Percentiles rank a stretch among this genome's conserved stretches.
These are phyloP conservation scores for Pongo abelii DNA, from an alignment of 2,113 vertebrate genomes.

Conservation along the genomic window DNA sequence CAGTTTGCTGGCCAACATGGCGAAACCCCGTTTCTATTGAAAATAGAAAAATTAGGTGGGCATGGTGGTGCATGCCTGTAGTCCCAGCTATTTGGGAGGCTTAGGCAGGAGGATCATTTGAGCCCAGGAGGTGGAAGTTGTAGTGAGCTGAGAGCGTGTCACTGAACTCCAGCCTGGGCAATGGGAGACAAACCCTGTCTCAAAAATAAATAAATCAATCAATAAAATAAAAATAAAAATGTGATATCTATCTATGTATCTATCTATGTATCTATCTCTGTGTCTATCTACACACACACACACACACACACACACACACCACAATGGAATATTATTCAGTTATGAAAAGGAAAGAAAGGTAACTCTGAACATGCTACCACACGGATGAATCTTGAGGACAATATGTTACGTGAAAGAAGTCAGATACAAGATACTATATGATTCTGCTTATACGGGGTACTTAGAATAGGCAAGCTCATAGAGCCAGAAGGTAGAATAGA, in stretches of 20 bases:
- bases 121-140: background rate
- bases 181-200: background rate
- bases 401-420: background rate
- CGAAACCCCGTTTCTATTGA: background rate
- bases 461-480: too few relatives aligned
- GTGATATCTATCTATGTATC: too few relatives aligned
- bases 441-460: background rate
- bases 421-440: background rate
- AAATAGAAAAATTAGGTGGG: background rate
- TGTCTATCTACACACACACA: too few relatives aligned
- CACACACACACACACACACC: too few relatives aligned
- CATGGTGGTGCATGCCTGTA: background rate
- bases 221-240: too few relatives aligned
- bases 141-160: background rate
- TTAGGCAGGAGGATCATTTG: background rate
- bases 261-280: too few relatives aligned
- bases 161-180: background rate
- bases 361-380: background rate
- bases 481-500: background rate
- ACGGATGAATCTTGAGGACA: background rate
- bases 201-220: background rate
- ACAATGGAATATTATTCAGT: background rate
- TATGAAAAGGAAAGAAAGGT: background rate
- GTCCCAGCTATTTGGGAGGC: background rate
- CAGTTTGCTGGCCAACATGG: background rate